Evolutionary conservation across 2,888 invertebrate species (phyloP).

Genomic region (Orthosia incerta): DNA sequence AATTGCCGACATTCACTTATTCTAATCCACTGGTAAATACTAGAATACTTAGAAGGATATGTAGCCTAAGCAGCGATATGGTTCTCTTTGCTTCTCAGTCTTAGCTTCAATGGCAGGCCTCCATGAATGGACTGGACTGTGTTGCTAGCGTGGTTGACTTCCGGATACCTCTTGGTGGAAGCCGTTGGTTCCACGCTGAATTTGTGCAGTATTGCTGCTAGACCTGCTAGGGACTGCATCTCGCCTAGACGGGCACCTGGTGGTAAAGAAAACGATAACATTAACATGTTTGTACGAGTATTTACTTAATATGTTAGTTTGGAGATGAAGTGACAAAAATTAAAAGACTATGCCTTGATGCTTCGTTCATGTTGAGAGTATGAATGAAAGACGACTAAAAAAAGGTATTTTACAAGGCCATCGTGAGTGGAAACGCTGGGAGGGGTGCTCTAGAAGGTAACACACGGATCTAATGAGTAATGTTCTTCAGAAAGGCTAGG

Average conservation of each 20-base stretch:
- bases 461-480: too few relatives aligned
- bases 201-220: slow-evolving; percentile 77
- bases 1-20: too few relatives aligned
- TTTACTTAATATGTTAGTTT: too few relatives aligned
- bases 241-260: slow-evolving; percentile 79
- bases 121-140: slow-evolving; percentile 72
- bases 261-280: background rate
- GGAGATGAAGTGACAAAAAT: too few relatives aligned
- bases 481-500: too few relatives aligned
- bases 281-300: too few relatives aligned
- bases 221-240: slow-evolving; percentile 81
- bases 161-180: slow-evolving; percentile 57
- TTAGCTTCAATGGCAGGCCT: slow-evolving; percentile 71
- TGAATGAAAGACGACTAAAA: too few relatives aligned
- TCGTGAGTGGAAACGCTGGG: too few relatives aligned
- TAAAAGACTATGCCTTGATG: too few relatives aligned
- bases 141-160: slow-evolving; percentile 67
- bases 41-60: background rate
- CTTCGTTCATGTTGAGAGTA: too few relatives aligned
- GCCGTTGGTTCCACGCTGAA: slow-evolving; percentile 74
- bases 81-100: slow-evolving; percentile 55
- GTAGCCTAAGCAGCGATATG: slow-evolving; percentile 2
- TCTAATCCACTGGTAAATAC: background rate
- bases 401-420: too few relatives aligned
- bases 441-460: too few relatives aligned